Conservation (phyloP, 1,140 invertebrate genomes). For the Drosophila navojoa region DNA sequence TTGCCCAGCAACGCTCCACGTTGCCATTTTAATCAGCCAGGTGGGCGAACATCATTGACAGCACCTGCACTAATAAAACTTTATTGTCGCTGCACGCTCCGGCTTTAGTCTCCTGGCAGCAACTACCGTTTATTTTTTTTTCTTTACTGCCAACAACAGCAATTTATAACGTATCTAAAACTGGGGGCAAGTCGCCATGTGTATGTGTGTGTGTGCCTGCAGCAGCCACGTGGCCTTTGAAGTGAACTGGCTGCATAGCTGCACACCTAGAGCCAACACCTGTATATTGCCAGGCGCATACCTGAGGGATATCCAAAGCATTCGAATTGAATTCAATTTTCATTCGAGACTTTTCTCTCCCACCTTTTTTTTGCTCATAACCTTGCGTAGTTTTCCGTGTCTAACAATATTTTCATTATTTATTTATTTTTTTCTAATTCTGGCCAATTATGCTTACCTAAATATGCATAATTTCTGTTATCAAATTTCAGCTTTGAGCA, state of each 20-base stretch:
- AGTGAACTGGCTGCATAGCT: no score
- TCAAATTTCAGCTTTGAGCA: background rate
- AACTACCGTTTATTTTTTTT: conserved; percentile 7
- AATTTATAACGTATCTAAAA: conserved; percentile 31
- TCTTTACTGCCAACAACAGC: conserved; percentile 8
- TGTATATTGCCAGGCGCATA: conserved; percentile 5
- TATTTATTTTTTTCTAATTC: background rate
- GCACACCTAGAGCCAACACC: background rate
- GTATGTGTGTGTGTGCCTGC: background rate
- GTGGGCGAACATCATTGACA: conserved; percentile 34
- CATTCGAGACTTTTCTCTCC: background rate
- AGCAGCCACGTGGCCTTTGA: conserved; percentile 1
- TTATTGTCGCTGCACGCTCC: conserved; percentile 21
- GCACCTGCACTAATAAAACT: conserved; percentile 41
- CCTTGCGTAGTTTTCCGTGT: background rate
- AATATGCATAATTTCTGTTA: background rate
- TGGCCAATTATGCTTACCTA: conserved; percentile 17
- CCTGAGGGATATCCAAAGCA: conserved; percentile 19
- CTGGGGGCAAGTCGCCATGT: background rate
- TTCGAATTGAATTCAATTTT: conserved; percentile 49
- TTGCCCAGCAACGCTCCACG: conserved; percentile 1
- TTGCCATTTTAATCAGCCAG: conserved; percentile 46
- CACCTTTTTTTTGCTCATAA: background rate
- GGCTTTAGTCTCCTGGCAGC: background rate
- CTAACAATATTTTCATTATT: conserved; percentile 3